These are phyloP conservation scores for Limnothrissa miodon DNA, from an alignment of 2,113 vertebrate genomes.

Conservation along the genomic window DNA sequence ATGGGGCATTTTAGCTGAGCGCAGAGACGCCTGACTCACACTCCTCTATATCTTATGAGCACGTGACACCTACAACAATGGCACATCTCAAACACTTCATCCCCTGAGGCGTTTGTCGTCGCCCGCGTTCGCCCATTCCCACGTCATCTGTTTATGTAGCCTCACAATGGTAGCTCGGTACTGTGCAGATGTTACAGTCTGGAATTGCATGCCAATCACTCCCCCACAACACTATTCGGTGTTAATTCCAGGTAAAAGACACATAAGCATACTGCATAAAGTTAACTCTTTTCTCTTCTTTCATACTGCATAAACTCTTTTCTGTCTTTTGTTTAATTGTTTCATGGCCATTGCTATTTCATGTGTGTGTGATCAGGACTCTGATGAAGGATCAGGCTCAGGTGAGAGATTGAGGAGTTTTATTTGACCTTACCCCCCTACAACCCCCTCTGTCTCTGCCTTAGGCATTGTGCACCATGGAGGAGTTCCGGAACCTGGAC, in stretches of 20 bases:
- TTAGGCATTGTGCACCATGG: slow-evolving; percentile 85
- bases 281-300: too few species aligned
- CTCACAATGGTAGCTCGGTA: background rate
- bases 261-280: background rate
- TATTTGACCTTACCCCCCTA: background rate
- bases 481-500: slow-evolving; percentile 88
- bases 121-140: background rate
- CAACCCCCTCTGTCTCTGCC: slow-evolving; percentile 29
- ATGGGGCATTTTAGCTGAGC: background rate
- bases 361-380: background rate
- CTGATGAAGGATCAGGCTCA: too few species aligned
- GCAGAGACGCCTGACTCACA: background rate
- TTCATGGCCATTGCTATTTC: background rate
- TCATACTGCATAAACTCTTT: too few species aligned
- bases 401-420: background rate
- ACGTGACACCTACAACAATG: background rate
- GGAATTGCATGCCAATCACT: slow-evolving; percentile 17
- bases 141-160: background rate
- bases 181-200: slow-evolving; percentile 28
- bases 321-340: background rate
- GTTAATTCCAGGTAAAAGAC: background rate
- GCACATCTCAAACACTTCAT: background rate
- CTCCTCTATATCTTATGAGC: background rate
- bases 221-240: background rate
- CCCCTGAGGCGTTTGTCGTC: background rate